Base-by-base conservation (phyloP, 2,888 invertebrate genomes). In the Elegia similella region DNA sequence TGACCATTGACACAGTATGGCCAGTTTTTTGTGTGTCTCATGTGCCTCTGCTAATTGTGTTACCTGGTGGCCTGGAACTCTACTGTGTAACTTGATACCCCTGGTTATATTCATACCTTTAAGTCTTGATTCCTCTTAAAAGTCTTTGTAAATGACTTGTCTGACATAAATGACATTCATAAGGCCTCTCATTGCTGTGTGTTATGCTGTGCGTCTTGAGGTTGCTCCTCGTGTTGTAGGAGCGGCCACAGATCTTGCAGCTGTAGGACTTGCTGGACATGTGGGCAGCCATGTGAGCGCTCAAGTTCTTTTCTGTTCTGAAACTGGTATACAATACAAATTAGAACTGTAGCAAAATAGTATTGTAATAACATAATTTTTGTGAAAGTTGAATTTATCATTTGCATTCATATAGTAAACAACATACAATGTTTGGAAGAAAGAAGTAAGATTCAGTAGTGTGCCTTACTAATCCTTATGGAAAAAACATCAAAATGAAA, bases 111-210 rank as follows among this genome's bases (percentile, higher is more conserved):
- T 38, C 10, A 29, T 84, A 94, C 94, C 92, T 95, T 95, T 62
- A 95, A 87, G 79, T 95, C 95, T 80, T 95, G 95, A 76, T 95
- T 95, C 64, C 95, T 88, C 75, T 95, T 95, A 72, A 95, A 95
- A 17, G 93, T 94, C 78, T 95, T 95, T 73, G 94, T 93, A n/a
- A n/a, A n/a, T n/a, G n/a, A n/a, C n/a, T n/a, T n/a, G n/a, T n/a
- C n/a, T n/a, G n/a, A 78, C 95, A 95, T 53, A 94, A 81, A 38
- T 93, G 92, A 72, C 95, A 95, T 59, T 94, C 92, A 71, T 94
- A 95, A 0, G 95, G 95, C 67, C 95, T 87, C 50, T 94, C 89
- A 75, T 93, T 93, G 64, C 95, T 95, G 69, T 95, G 95, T 34
- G 95, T 93, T 60, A 95, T 93, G 68, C 94, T 94, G 78, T 95